phyloP scores from a whole-genome alignment of 1,140 invertebrate genomes.

The Cylas formicarius region DNA sequence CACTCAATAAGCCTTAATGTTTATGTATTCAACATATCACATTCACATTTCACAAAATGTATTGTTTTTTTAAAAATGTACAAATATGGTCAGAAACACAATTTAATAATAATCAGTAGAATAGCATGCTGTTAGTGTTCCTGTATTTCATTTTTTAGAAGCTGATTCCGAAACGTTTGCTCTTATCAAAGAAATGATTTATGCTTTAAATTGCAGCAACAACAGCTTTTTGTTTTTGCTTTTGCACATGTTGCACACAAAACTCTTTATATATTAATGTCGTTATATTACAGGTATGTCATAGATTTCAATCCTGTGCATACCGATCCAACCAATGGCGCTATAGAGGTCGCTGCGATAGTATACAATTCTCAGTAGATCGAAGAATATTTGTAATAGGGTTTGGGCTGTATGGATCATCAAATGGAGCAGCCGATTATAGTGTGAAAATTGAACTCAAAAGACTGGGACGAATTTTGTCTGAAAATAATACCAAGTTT shows the following conservation, averaged over 20 bases:
- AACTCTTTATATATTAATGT: constrained; percentile 3
- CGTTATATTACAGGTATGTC: constrained; percentile 62
- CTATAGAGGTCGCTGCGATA: constrained; percentile 84
- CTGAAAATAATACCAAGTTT: constrained; percentile 85
- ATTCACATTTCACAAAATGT: no score
- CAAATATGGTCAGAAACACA: no score
- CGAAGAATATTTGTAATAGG: constrained; percentile 87
- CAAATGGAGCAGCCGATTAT: constrained; percentile 84
- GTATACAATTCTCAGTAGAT: constrained; percentile 89
- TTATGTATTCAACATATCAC: no score
- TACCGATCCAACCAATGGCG: constrained; percentile 95
- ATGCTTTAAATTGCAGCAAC: no score
- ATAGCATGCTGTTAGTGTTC: no score
- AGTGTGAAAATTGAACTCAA: constrained; percentile 87
- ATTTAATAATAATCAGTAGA: no score
- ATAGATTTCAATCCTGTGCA: constrained; percentile 91
- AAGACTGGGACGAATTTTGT: constrained; percentile 72
- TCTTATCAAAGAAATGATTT: no score
- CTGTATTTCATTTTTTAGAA: no score
- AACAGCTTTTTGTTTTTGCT: neutral
- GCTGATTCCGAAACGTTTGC: no score
- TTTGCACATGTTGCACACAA: neutral
- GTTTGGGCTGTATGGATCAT: constrained; percentile 87
- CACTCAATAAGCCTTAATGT: no score
- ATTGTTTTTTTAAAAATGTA: no score